phyloP scores from a whole-genome alignment of 2,113 vertebrate species.

The Prunella fulvescens region DNA sequence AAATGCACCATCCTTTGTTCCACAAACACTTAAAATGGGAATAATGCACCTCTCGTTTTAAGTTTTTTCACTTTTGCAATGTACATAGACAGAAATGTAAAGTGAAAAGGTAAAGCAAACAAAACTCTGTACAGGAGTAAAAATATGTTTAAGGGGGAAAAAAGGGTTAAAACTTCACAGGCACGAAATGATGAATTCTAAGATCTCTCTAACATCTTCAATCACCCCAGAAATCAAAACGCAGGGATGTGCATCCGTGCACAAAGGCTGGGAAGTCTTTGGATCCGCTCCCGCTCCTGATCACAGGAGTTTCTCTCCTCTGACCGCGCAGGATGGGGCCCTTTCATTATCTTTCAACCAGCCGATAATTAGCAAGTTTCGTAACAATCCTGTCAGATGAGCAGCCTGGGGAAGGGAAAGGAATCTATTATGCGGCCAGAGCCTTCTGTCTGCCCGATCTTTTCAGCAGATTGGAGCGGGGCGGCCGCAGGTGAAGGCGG shows the following conservation, averaged over 20 bases:
- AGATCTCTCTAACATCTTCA: neutral
- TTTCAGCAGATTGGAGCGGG: slow-evolving; percentile 75
- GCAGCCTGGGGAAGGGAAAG: slow-evolving; percentile 57
- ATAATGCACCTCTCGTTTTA: neutral
- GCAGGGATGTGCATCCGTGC: neutral
- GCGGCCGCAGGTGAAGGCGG: slow-evolving; percentile 76
- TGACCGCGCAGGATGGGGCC: slow-evolving; percentile 72
- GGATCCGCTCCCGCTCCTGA: neutral
- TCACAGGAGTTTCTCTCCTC: neutral
- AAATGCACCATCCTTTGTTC: neutral
- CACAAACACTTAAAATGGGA: neutral
- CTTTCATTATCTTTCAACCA: slow-evolving; percentile 87
- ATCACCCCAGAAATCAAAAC: neutral
- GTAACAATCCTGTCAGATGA: slow-evolving; percentile 37
- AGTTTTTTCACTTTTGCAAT: accelerated
- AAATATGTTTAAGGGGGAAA: neutral
- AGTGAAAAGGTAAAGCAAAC: neutral
- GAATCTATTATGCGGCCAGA: slow-evolving; percentile 60
- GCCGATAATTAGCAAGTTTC: slow-evolving; percentile 90
- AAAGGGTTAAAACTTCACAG: neutral
- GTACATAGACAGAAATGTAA: neutral
- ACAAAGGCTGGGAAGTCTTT: slow-evolving; percentile 7
- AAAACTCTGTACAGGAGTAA: neutral
- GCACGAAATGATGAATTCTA: neutral
- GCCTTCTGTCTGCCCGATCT: slow-evolving; percentile 69